Evolutionary conservation across 2,113 vertebrate genomes (phyloP).

Genomic region (Haemorhous mexicanus): DNA sequence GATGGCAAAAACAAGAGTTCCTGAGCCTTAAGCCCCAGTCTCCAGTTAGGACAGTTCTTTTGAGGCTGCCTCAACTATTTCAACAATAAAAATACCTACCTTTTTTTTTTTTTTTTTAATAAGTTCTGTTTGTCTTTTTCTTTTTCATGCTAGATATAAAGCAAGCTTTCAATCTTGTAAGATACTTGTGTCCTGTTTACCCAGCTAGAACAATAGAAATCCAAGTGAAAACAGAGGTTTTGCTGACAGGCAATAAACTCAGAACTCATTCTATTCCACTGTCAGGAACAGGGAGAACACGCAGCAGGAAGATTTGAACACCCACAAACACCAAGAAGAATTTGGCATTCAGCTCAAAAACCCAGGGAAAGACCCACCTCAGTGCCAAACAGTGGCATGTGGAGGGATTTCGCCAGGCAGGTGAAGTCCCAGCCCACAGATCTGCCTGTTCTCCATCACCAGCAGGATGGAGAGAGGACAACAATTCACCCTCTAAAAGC

Average conservation of each 20-base stretch:
- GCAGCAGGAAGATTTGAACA: not conserved
- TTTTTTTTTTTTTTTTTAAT: not conserved
- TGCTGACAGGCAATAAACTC: not conserved
- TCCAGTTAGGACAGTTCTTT: not conserved
- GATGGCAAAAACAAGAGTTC: not conserved
- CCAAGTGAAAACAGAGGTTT: not conserved
- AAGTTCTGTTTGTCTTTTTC: not conserved
- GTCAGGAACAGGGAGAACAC: not conserved
- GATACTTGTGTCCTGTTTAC: not conserved
- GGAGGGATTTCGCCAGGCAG: not conserved
- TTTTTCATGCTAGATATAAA: not conserved
- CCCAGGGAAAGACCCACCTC: not conserved
- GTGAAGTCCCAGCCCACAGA: not conserved
- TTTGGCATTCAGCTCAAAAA: not conserved
- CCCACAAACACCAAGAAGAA: not conserved
- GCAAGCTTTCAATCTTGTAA: not conserved
- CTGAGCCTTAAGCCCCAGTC: not conserved
- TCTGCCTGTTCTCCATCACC: not conserved
- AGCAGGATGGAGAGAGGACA: not conserved
- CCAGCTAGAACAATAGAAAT: not conserved
- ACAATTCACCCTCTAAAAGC: not conserved
- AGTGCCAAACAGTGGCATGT: rapidly evolving
- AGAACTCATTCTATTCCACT: not conserved
- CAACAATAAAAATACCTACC: not conserved
- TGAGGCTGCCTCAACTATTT: not conserved